These are phyloP conservation scores for Drosophila baimaii DNA, from an alignment of 1,140 invertebrate genomes.

Conservation along the genomic window DNA sequence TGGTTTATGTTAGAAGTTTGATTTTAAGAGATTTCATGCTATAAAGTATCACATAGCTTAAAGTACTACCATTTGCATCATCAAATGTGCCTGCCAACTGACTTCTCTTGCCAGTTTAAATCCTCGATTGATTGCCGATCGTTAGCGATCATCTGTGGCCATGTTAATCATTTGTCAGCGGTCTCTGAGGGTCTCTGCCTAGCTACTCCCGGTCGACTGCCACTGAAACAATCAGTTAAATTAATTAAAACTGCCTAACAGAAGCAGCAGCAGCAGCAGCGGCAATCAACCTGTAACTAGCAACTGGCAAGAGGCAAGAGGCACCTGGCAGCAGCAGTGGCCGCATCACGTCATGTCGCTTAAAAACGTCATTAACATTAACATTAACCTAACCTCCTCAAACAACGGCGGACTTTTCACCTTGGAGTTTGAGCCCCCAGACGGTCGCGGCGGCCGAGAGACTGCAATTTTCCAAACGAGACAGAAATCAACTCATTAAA, in stretches of 20 bases:
- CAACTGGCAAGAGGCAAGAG: conserved; percentile 9
- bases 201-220: background rate
- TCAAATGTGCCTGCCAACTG: background rate
- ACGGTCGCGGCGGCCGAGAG: conserved; percentile 2
- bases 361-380: conserved; percentile 76
- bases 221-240: conserved; percentile 22
- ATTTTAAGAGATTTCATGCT: too few relatives aligned
- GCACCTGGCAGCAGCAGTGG: conserved; percentile 17
- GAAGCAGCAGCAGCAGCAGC: conserved; percentile 17
- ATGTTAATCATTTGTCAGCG: conserved; percentile 36
- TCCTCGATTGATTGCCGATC: conserved; percentile 21
- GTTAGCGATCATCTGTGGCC: conserved; percentile 16
- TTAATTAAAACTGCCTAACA: conserved; percentile 41
- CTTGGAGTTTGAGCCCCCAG: conserved; percentile 41
- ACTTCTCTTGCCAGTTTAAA: background rate
- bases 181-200: conserved; percentile 7
- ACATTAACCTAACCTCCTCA: conserved; percentile 67
- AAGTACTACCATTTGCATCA: too few relatives aligned
- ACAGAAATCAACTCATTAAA: conserved; percentile 55
- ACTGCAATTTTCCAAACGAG: conserved; percentile 49
- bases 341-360: conserved; percentile 66
- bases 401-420: conserved; percentile 70
- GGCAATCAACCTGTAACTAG: conserved; percentile 17
- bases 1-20: background rate
- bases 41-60: too few relatives aligned